These are phyloP conservation scores for Bilobella aurantiaca DNA, from an alignment of 1,140 invertebrate species.

Conservation along the genomic window DNA sequence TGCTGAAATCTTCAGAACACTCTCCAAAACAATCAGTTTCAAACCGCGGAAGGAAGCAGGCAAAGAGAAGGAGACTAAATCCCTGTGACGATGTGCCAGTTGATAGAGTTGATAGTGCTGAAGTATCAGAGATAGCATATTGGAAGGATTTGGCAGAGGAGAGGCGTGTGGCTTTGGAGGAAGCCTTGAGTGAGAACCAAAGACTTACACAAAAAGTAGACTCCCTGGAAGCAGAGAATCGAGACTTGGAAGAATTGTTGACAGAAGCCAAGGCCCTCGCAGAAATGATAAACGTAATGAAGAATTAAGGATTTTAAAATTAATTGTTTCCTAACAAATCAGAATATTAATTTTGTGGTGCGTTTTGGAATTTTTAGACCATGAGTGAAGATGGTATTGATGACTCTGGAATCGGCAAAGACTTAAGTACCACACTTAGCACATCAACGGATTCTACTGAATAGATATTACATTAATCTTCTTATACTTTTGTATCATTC, in stretches of 20 bases:
- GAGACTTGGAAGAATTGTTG: neutral
- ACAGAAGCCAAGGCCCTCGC: neutral
- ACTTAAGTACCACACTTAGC: too few relatives aligned
- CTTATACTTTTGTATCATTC: too few relatives aligned
- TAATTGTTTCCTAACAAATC: neutral
- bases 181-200: neutral
- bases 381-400: neutral
- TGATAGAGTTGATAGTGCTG: too few relatives aligned
- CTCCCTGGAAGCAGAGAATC: neutral
- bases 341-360: neutral
- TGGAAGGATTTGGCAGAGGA: conserved; percentile 7
- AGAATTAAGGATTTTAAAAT: neutral
- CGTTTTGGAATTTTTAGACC: neutral
- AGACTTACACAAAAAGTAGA: neutral
- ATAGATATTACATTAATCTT: too few relatives aligned
- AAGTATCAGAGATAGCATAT: too few relatives aligned
- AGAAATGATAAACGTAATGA: conserved; percentile 5
- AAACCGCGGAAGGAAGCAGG: too few relatives aligned
- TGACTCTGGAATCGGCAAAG: neutral
- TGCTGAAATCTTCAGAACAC: too few relatives aligned
- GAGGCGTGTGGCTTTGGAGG: conserved; percentile 6
- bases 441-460: too few relatives aligned
- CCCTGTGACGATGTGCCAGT: too few relatives aligned
- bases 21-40: too few relatives aligned
- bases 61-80: too few relatives aligned